phyloP scores from a whole-genome alignment of 2,113 vertebrate genomes.

The Ceuthmochares aereus region DNA sequence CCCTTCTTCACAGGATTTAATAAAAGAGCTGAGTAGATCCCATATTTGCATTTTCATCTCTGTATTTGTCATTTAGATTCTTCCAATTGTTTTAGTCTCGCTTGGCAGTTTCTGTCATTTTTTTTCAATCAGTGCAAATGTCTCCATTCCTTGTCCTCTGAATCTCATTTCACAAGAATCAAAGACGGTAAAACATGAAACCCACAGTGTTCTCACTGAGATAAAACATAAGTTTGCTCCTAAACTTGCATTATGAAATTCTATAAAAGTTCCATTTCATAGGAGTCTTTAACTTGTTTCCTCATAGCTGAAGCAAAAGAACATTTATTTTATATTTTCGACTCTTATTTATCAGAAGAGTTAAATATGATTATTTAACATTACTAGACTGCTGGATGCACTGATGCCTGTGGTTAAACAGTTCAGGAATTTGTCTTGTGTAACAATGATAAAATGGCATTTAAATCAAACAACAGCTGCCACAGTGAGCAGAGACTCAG shows the following conservation, averaged over 20 bases:
- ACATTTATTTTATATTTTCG: background rate
- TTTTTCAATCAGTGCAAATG: background rate
- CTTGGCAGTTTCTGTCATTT: background rate
- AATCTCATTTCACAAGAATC: background rate
- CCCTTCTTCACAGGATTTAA: background rate
- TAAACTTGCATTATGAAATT: background rate
- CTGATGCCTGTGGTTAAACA: background rate
- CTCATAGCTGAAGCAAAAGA: background rate
- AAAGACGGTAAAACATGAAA: background rate
- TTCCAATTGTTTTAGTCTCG: background rate
- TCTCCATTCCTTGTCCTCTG: background rate
- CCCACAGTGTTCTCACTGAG: background rate
- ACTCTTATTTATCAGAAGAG: background rate
- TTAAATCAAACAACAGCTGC: background rate
- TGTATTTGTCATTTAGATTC: background rate
- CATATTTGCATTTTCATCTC: background rate
- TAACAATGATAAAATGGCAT: background rate
- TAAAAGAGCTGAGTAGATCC: background rate
- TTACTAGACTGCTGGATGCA: background rate
- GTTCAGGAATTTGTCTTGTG: background rate
- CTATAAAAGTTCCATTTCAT: background rate
- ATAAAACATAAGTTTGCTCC: background rate
- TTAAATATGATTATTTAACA: background rate
- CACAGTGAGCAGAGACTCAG: background rate
- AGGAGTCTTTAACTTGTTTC: background rate